Base-by-base conservation (phyloP, 1,140 invertebrate genomes). In the Scaptomyza hsui region DNA sequence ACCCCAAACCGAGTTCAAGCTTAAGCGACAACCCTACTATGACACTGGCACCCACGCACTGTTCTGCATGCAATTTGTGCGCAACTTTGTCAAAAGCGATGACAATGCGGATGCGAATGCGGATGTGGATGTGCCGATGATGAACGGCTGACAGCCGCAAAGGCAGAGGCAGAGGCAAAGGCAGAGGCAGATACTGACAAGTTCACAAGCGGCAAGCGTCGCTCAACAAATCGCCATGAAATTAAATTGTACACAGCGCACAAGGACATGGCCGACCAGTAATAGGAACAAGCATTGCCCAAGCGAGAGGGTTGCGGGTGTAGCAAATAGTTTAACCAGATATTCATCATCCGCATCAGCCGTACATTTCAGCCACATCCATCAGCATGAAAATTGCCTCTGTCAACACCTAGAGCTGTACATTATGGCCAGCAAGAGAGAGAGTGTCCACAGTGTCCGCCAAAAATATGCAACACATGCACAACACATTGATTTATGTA, bases 301-400 rank as follows among this genome's bases (percentile, higher is more conserved):
- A 19, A 3, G 29, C 1, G 15, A 9, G 29, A 12, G 29, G 48
- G 51, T 44, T 53, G 57, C 55, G 55, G 52, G 61, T 26, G 37
- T 47, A 63, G 74, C 82, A 78, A 88, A 86, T 86, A 88, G 81
- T 86, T 86, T 88, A 88, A 82, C 74, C 82, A 78, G 70, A 78
- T 75, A 86, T 88, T 88, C 82, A 79, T 86, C 82, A 86, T 82
- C 63, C 45, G 26, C 77, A 72, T 42, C 47, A 67, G 49, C 64
- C 85, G 47, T 63, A 72, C 61, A 57, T 39, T 29, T 32, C 35
- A 32, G 29, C 12, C 52, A 69, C 78, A 71, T 74, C 45, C 53
- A 73, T 67, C 71, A 48, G 48, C 37, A 37, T 18, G 39, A 55
- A 88, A 88, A 88, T 86, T 88, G 77, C 74, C 78, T 44, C 67